Conservation (phyloP, 2,113 vertebrate genomes). For the Tragulus kanchil region DNA sequence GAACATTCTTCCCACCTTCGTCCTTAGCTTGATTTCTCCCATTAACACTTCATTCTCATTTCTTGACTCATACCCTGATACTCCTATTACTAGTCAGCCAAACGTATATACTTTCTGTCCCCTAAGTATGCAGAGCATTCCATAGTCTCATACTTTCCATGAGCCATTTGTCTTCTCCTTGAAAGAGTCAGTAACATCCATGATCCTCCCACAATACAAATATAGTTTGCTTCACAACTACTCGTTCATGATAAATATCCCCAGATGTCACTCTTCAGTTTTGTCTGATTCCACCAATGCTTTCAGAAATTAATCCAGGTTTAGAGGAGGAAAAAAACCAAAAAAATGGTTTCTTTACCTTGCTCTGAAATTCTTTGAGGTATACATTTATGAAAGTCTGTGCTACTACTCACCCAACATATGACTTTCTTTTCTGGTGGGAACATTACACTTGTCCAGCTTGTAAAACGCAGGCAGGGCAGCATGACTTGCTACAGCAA, state of each 20-base stretch:
- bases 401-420: background rate
- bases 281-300: background rate
- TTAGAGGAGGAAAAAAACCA: background rate
- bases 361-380: background rate
- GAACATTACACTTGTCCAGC: background rate
- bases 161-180: background rate
- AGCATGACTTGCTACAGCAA: background rate
- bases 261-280: background rate
- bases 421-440: background rate
- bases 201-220: background rate
- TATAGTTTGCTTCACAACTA: background rate
- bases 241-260: background rate
- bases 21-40: background rate
- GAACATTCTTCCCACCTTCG: background rate
- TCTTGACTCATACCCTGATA: background rate
- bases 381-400: background rate
- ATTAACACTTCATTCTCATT: background rate
- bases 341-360: background rate
- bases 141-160: background rate
- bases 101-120: background rate
- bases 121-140: fast-evolving
- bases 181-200: background rate
- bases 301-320: too few relatives aligned
- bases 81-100: background rate
- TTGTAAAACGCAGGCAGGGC: background rate